A percentile compares a stretch with the other conserved stretches of the same genome.
Conservation (phyloP, 35 echinoderm and acorn worm species). For the Holothuria glaberrima region DNA sequence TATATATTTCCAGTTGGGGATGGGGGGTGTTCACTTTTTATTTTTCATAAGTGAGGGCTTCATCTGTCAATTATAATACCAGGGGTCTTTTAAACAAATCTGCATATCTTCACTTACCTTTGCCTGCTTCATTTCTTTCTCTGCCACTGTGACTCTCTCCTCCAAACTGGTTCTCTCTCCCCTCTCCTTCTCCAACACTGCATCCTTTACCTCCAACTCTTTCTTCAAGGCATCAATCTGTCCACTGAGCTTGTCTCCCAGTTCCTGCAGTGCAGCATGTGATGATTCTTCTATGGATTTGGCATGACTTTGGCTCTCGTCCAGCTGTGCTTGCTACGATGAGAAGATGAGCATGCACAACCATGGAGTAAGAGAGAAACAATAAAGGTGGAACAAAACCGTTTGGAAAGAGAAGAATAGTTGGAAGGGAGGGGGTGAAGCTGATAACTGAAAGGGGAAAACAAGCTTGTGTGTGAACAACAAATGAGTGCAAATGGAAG, state of each 20-base stretch:
- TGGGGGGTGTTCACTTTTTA: too few species aligned
- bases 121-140: slow-evolving; percentile 57
- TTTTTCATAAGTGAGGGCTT: too few species aligned
- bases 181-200: slow-evolving; percentile 37
- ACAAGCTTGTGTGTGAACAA: slow-evolving; percentile 21
- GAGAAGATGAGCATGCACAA: slow-evolving; percentile 60
- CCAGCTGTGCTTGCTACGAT: slow-evolving; percentile 75
- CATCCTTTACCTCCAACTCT: slow-evolving; percentile 58
- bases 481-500: not conserved
- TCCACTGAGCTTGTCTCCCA: slow-evolving; percentile 23
- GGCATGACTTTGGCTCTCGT: slow-evolving; percentile 59
- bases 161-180: slow-evolving; percentile 34
- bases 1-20: too few species aligned
- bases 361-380: slow-evolving; percentile 20
- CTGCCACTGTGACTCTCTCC: slow-evolving; percentile 52
- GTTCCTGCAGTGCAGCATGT: slow-evolving; percentile 4
- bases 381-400: slow-evolving; percentile 40
- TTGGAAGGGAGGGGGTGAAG: not conserved
- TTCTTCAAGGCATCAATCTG: slow-evolving; percentile 62
- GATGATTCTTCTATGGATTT: slow-evolving; percentile 55
- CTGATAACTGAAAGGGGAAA: not conserved
- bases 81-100: too few species aligned
- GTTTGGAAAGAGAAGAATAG: slow-evolving; percentile 48
- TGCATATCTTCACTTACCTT: not conserved
- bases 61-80: too few species aligned